Evolutionary conservation across 2,888 invertebrate species (phyloP).

Genomic region (Leistus spinibarbis): DNA sequence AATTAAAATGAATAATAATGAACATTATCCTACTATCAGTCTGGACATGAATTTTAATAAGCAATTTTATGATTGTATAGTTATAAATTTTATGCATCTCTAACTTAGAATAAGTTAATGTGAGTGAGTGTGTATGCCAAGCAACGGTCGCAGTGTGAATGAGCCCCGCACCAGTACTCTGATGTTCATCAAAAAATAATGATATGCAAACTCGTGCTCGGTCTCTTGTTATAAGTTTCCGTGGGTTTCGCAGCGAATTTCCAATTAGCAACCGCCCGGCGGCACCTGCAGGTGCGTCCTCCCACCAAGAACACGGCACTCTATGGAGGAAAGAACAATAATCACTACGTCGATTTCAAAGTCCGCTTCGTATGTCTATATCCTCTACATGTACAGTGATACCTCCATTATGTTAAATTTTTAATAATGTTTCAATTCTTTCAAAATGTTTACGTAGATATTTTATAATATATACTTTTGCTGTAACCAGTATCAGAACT

Average conservation of each 20-base stretch:
- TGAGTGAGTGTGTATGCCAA: neutral
- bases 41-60: neutral
- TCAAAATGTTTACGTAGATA: too few relatives aligned
- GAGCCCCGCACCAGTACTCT: too few relatives aligned
- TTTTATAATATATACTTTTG: too few relatives aligned
- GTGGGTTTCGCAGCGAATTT: constrained; percentile 23
- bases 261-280: constrained; percentile 26
- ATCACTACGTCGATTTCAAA: too few relatives aligned
- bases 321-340: neutral
- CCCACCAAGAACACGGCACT: neutral
- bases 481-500: too few relatives aligned
- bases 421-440: too few relatives aligned
- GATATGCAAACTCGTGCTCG: constrained; percentile 29
- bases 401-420: too few relatives aligned
- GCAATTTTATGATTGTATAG: neutral
- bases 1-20: too few relatives aligned
- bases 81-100: neutral
- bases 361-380: too few relatives aligned
- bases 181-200: constrained; percentile 24
- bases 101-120: neutral
- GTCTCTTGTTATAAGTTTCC: constrained; percentile 20
- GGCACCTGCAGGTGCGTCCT: constrained; percentile 8
- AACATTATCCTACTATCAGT: too few relatives aligned
- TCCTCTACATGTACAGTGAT: too few relatives aligned
- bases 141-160: neutral